Base-by-base conservation (phyloP, 64 coral and sea anemone genomes). In the Hydrozoanthus tunicans region DNA sequence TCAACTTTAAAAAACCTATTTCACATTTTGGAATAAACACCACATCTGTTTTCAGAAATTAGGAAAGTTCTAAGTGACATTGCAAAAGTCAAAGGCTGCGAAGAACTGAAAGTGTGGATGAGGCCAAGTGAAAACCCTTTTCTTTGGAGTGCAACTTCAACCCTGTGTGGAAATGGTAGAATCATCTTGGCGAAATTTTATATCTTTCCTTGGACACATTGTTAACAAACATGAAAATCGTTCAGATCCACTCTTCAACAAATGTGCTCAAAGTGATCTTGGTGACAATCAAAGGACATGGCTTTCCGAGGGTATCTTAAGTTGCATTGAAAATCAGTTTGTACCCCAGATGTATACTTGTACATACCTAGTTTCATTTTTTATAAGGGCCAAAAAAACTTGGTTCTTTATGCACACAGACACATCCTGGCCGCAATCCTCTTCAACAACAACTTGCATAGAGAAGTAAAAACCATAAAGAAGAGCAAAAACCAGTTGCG, bases 1-100 rank as follows among this genome's bases (percentile, higher is more conserved):
- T 43, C 32, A 43, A 43, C 32, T 43, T 43, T 1, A 43, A 43
- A 43, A 0, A 43, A 43, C 32, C 32, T 43, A 43, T 43, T 43
- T 43, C 32, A 43, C 32, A 43, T 43, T 1, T 43, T 43, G 0
- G 32, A 43, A 43, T 43, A 43, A 43, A 43, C 32, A 43, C 70
- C 70, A n/a, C 32, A 72, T 72, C 32, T 72, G 32, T 72, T 26
- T 72, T 72, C 70, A 72, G 70, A 72, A 72, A 72, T 72, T 26
- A 72, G 70, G 70, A 72, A 72, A 72, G 70, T 72, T 72, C 70
- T 72, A 6, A 72, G 70, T 72, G 70, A 6, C 20, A 72, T 72
- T 72, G 70, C 70, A n/a, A 72, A 72, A 25, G 70, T 72, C 24
- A 72, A 72, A 72, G 4, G 32, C 70, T 72, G 70, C 32, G 70